Percentiles rank a stretch among this genome's conserved stretches.
Evolutionary conservation across 2,113 vertebrate genomes (phyloP).

Genomic region (Mormyrus iriodes): DNA sequence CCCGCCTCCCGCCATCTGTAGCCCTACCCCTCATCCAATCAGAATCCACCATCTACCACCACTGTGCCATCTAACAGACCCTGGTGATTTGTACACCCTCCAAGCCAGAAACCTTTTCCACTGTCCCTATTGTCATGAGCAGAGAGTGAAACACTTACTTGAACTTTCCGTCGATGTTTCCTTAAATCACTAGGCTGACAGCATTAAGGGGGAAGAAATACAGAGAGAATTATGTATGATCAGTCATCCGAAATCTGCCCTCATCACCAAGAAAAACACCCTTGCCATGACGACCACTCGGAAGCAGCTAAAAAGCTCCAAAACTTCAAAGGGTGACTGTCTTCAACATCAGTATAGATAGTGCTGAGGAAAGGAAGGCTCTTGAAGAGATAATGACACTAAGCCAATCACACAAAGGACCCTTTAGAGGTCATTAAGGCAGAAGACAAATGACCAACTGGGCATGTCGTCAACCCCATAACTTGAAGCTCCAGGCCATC

Average conservation of each 20-base stretch:
- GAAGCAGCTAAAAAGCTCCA: background rate
- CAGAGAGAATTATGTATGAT: conserved; percentile 45
- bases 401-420: background rate
- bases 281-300: background rate
- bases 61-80: background rate
- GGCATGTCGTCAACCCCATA: no score
- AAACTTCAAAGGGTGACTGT: background rate
- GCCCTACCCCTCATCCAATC: background rate
- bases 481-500: no score
- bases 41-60: background rate
- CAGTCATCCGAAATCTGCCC: conserved; percentile 10
- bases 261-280: background rate
- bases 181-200: conserved; percentile 90
- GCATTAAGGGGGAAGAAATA: conserved; percentile 48
- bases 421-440: background rate
- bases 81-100: background rate
- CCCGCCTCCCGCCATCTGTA: background rate
- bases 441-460: no score
- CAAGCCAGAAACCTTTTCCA: background rate
- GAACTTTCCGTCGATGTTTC: conserved; percentile 91
- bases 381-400: background rate
- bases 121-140: background rate
- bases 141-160: conserved; percentile 67
- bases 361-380: background rate
- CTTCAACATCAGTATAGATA: background rate